A percentile compares a stretch with the other conserved stretches of the same genome.
phyloP scores from a whole-genome alignment of 2,888 invertebrate species.

The Euzophera pinguis region DNA sequence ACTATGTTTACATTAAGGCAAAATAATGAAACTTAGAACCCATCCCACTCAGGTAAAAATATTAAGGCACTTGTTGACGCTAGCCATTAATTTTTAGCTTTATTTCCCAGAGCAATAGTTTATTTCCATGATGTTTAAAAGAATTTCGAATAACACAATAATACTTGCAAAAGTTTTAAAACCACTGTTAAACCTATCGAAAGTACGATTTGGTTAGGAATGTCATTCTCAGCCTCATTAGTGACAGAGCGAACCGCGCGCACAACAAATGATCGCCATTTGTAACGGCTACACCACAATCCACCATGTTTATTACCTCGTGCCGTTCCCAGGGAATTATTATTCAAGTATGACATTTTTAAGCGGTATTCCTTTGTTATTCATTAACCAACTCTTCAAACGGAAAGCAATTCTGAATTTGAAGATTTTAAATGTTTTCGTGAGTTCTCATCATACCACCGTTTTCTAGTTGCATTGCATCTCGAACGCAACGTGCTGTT shows the following conservation, averaged over 20 bases:
- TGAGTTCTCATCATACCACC: too few species aligned
- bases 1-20: too few species aligned
- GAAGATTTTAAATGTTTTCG: too few species aligned
- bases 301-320: constrained; percentile 39
- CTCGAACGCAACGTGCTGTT: too few species aligned
- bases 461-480: too few species aligned
- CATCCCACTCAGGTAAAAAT: too few species aligned
- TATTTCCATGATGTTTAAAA: too few species aligned
- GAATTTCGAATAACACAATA: too few species aligned
- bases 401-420: background rate
- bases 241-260: constrained; percentile 39
- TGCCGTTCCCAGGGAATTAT: constrained; percentile 28
- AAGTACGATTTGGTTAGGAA: constrained; percentile 35
- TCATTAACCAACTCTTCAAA: background rate
- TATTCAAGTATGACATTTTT: constrained; percentile 24
- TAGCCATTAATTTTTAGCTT: too few species aligned
- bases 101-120: too few species aligned
- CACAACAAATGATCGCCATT: constrained; percentile 46
- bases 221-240: constrained; percentile 44
- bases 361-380: constrained; percentile 22
- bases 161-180: background rate
- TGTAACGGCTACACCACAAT: constrained; percentile 40
- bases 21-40: too few species aligned
- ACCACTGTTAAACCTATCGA: constrained; percentile 26
- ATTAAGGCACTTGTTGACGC: too few species aligned